phyloP scores from a whole-genome alignment of 2,888 invertebrate genomes.

The Tinea trinotella region DNA sequence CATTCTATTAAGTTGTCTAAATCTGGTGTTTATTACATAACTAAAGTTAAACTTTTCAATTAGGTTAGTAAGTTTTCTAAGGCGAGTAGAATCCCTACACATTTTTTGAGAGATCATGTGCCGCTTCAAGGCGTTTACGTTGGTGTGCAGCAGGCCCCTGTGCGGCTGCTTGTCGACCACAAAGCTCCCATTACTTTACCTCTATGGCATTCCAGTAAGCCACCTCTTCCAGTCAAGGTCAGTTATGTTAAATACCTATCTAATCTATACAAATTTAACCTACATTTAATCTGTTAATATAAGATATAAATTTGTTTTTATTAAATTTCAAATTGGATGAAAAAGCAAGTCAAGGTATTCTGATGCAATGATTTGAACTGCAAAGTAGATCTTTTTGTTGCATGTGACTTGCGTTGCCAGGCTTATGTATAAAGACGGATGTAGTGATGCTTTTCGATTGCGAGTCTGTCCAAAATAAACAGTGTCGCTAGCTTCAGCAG shows the following conservation, averaged over 20 bases:
- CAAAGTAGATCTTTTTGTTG: no score
- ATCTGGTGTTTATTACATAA: conserved; percentile 9
- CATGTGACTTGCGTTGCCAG: no score
- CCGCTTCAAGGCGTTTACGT: conserved; percentile 62
- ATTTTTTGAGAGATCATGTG: conserved; percentile 67
- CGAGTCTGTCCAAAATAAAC: no score
- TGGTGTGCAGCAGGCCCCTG: conserved; percentile 64
- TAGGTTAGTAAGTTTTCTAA: conserved; percentile 76
- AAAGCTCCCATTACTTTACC: conserved; percentile 70
- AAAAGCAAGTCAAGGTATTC: no score
- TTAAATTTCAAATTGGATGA: no score
- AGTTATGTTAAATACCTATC: conserved; percentile 13
- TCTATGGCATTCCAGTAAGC: conserved; percentile 61
- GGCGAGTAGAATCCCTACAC: conserved; percentile 70
- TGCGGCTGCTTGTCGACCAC: conserved; percentile 68
- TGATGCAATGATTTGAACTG: no score
- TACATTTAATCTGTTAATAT: no score
- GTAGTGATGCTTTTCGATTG: no score
- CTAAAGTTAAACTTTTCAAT: conserved; percentile 24
- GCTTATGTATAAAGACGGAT: no score
- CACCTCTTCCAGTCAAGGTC: conserved; percentile 68
- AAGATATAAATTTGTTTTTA: no score
- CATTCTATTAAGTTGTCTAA: background rate
- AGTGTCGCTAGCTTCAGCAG: no score
- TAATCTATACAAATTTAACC: background rate